phyloP scores from a whole-genome alignment of 2,797 vertebrate genomes.

The Betta splendens region DNA sequence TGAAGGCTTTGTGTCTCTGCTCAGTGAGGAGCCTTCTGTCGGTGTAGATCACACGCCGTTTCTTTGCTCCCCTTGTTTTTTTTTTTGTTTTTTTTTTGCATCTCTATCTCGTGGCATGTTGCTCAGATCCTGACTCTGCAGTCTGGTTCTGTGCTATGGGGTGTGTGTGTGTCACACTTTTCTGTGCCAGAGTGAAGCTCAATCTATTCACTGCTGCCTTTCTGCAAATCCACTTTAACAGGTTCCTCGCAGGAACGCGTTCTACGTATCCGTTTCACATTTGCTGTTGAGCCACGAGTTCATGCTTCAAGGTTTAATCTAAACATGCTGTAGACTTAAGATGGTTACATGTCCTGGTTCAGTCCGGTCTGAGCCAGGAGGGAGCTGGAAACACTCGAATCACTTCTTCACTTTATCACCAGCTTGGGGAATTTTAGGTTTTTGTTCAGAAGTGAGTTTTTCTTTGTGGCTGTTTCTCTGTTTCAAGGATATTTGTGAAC shows the following conservation, averaged over 20 bases:
- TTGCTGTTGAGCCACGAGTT: slow-evolving; percentile 9
- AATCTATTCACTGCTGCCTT: slow-evolving; percentile 46
- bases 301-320: background rate
- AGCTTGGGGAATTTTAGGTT: slow-evolving; percentile 4
- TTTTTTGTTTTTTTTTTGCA: slow-evolving; percentile 46
- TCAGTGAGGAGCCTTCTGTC: slow-evolving; percentile 24
- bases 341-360: background rate
- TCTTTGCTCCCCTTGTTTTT: slow-evolving; percentile 25
- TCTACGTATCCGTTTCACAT: slow-evolving; percentile 14
- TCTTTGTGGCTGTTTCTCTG: too few species aligned
- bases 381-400: slow-evolving; percentile 9
- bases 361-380: background rate
- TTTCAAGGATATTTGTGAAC: slow-evolving; percentile 48
- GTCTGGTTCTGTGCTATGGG: slow-evolving; percentile 42
- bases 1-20: slow-evolving; percentile 29
- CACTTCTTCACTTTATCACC: background rate
- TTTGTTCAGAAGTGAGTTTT: background rate
- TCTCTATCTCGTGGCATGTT: slow-evolving; percentile 32
- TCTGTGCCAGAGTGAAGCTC: slow-evolving; percentile 46
- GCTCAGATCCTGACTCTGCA: slow-evolving; percentile 32
- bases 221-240: slow-evolving; percentile 29
- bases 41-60: slow-evolving; percentile 27
- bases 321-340: background rate
- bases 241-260: slow-evolving; percentile 35
- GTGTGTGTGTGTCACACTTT: slow-evolving; percentile 25